Evolutionary conservation across 1,140 invertebrate genomes (phyloP).

Genomic region (Leptopilina boulardi): DNA sequence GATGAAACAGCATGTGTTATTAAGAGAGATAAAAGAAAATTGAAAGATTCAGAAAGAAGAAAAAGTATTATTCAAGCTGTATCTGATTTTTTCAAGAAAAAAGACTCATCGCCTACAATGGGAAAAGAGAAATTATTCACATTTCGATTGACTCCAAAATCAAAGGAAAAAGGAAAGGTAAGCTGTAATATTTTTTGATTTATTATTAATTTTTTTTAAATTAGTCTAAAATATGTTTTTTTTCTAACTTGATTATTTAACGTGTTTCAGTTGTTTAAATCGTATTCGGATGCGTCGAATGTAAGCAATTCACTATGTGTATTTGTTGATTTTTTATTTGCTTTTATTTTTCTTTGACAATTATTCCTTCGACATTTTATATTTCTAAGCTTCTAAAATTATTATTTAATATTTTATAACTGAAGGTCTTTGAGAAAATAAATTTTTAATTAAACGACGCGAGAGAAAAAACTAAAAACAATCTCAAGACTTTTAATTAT

Average conservation of each 20-base stretch:
- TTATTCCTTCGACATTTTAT: not conserved
- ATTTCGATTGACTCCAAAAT: slow-evolving; percentile 80
- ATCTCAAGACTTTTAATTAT: too few species aligned
- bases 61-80: slow-evolving; percentile 91
- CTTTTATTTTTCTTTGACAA: not conserved
- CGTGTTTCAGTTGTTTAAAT: slow-evolving; percentile 74
- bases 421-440: too few species aligned
- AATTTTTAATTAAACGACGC: too few species aligned
- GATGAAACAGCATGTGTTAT: not conserved
- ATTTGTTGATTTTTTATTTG: slow-evolving; percentile 50
- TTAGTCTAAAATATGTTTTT: slow-evolving; percentile 40
- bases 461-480: too few species aligned
- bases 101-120: slow-evolving; percentile 72
- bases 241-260: slow-evolving; percentile 63
- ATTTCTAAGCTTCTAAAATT: too few species aligned
- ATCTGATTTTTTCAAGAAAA: slow-evolving; percentile 86
- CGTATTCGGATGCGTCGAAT: slow-evolving; percentile 75
- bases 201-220: slow-evolving; percentile 36
- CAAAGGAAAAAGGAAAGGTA: slow-evolving; percentile 84
- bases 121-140: slow-evolving; percentile 78
- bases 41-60: slow-evolving; percentile 82
- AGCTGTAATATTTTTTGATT: slow-evolving; percentile 52
- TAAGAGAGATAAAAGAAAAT: slow-evolving; percentile 73
- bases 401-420: too few species aligned
- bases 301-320: slow-evolving; percentile 73